Evolutionary conservation across 2,113 vertebrate species (phyloP).

Genomic region (Brienomyrus longianalis): DNA sequence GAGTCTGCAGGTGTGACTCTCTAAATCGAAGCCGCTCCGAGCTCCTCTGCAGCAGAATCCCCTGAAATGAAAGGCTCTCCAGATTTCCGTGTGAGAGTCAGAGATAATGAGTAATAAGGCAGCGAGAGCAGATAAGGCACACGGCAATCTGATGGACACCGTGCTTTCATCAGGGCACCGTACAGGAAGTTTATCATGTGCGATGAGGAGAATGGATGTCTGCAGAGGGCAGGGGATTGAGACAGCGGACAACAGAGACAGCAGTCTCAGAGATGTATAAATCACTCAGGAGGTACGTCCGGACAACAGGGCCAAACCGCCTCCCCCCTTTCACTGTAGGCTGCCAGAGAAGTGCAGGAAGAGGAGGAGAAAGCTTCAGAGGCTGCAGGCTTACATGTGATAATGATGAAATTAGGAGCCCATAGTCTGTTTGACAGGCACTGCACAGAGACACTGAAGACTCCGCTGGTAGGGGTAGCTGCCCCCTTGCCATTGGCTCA

Average conservation of each 20-base stretch:
- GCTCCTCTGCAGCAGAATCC: too few species aligned
- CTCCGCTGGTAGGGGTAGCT: not conserved
- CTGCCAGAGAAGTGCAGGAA: not conserved
- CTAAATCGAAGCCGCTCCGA: not conserved
- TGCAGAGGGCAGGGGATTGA: not conserved
- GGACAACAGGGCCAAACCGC: not conserved
- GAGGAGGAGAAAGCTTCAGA: not conserved
- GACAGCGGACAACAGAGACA: not conserved
- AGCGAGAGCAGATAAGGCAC: not conserved
- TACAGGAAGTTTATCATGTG: not conserved
- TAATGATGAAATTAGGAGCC: constrained; percentile 7
- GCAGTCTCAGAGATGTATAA: not conserved
- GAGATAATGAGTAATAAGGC: not conserved
- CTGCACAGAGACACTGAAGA: not conserved
- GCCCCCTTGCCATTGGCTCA: not conserved
- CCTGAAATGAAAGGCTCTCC: not conserved
- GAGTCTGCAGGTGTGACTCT: not conserved
- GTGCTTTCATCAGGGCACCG: not conserved
- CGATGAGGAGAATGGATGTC: not conserved
- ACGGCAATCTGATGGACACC: not conserved
- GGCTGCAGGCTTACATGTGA: not conserved
- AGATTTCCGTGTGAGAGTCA: not conserved
- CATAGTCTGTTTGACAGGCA: not conserved
- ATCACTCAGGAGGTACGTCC: not conserved
- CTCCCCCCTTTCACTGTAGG: not conserved